Percentiles rank a stretch among this genome's conserved stretches.
Evolutionary conservation across 2,888 invertebrate species (phyloP).

Genomic region (Rhagonycha fulva): DNA sequence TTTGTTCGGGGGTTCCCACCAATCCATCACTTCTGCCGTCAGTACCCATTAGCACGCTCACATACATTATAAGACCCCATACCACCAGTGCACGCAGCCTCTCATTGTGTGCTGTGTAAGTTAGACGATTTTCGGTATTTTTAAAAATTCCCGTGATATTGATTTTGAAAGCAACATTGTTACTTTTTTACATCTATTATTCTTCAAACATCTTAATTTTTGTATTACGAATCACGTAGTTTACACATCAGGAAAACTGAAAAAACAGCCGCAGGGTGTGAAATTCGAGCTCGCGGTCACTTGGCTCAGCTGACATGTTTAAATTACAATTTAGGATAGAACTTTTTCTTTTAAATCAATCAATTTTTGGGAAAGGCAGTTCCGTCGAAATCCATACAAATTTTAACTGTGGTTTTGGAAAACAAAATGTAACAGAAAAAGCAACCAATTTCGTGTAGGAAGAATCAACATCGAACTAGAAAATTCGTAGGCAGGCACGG

Average conservation of each 20-base stretch:
- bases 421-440: background rate
- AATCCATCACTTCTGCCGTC: conserved; percentile 67
- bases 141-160: background rate
- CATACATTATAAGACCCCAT: conserved; percentile 42
- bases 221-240: background rate
- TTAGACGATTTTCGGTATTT: conserved; percentile 3
- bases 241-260: background rate
- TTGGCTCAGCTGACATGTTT: background rate
- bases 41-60: conserved; percentile 67
- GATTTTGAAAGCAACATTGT: background rate
- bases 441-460: background rate
- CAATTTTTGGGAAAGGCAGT: too few relatives aligned
- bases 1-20: conserved; percentile 53
- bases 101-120: conserved; percentile 16
- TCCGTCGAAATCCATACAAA: background rate
- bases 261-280: too few relatives aligned
- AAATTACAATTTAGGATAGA: too few relatives aligned
- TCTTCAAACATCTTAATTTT: background rate
- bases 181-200: background rate
- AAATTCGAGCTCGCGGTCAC: background rate
- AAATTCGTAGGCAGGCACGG: background rate
- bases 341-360: too few relatives aligned
- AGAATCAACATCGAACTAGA: background rate
- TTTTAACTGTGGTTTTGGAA: background rate
- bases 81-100: conserved; percentile 25